phyloP scores from a whole-genome alignment of 92 coral and sea anemone genomes.

The Bergia puertoricense region DNA sequence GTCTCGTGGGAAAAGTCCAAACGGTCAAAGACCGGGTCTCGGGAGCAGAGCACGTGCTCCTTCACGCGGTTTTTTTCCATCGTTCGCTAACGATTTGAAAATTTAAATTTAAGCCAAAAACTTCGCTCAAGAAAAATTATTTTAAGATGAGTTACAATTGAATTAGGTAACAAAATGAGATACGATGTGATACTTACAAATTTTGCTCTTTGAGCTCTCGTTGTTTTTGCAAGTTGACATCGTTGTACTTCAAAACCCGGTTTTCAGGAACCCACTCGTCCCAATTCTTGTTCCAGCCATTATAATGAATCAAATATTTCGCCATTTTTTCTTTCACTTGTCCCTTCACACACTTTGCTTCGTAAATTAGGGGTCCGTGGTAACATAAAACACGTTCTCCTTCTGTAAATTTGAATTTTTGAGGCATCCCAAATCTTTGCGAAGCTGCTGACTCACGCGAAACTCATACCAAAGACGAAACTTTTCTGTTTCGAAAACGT shows the following conservation, averaged over 20 bases:
- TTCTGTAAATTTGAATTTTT: conserved; percentile 93
- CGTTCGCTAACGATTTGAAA: background rate
- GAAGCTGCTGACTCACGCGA: conserved; percentile 65
- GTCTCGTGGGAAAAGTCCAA: background rate
- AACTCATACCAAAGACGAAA: conserved; percentile 21
- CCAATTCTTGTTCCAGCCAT: conserved; percentile 99
- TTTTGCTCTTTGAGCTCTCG: conserved; percentile 92
- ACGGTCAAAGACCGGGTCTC: background rate
- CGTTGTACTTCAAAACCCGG: conserved; percentile 94
- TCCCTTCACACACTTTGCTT: conserved; percentile 98
- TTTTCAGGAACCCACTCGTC: conserved; percentile 99
- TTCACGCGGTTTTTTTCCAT: conserved; percentile 11
- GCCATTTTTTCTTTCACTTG: conserved; percentile 94
- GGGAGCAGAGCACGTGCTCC: conserved; percentile 12
- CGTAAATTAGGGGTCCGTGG: conserved; percentile 96
- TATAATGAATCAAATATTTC: conserved; percentile 93
- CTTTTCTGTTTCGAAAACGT: conserved; percentile 51
- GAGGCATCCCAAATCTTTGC: conserved; percentile 69
- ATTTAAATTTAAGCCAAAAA: background rate
- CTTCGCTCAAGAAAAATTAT: background rate
- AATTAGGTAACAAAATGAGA: background rate
- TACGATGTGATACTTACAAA: conserved; percentile 62
- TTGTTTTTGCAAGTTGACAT: conserved; percentile 90
- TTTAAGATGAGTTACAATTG: background rate
- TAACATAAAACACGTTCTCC: conserved; percentile 98